Base-by-base conservation (phyloP, 1,140 invertebrate genomes). In the Drosophila pseudoobscura region DNA sequence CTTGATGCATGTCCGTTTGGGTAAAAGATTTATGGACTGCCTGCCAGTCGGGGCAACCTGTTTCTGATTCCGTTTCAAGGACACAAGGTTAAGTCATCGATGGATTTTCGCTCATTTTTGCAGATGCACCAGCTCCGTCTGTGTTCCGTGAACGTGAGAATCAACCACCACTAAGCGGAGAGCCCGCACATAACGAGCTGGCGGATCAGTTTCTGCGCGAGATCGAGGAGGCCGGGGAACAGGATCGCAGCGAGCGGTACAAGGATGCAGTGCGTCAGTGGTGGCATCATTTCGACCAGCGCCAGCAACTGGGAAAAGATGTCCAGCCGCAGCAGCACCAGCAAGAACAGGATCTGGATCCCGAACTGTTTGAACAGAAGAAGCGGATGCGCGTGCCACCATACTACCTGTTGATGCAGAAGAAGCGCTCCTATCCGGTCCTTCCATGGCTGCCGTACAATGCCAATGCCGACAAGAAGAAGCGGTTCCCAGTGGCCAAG, bases 401-500 rank as follows among this genome's bases (percentile, higher is more conserved):
- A 1, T 93, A 93, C 17, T 91, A 94, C 22, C 92, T 93, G 75
- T 47, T 91, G 85, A 93, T 82, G 92, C 84, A 70, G 58, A 93
- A 71, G 91, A 91, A 91, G 35, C 89, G 91, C n/a, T 91, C 90
- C 15, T 87, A 87, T 60, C 90, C 90, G 5, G 89, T 91, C 3
- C 68, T 91, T 0, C 91, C 91, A n/a, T 91, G 91, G 91, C 54
- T 91, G 39, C 91, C 91, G 17, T 90, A 89, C 45, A 78, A 85
- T n/a, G 64, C 52, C 45, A 78, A 85, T n/a, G 64, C 52, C 2
- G 84, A 89, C 47, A 90, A 89, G 45, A 77, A 93, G 75, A 95
- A 95, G 92, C 92, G 94, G 3, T 94, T 94, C 79, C 94, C 94
- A 13, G 93, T 95, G n/a, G 91, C 93, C 22, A 95, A 95, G 90